Evolutionary conservation across 64 coral and sea anemone species (phyloP).

Genomic region (Porites australiensis): DNA sequence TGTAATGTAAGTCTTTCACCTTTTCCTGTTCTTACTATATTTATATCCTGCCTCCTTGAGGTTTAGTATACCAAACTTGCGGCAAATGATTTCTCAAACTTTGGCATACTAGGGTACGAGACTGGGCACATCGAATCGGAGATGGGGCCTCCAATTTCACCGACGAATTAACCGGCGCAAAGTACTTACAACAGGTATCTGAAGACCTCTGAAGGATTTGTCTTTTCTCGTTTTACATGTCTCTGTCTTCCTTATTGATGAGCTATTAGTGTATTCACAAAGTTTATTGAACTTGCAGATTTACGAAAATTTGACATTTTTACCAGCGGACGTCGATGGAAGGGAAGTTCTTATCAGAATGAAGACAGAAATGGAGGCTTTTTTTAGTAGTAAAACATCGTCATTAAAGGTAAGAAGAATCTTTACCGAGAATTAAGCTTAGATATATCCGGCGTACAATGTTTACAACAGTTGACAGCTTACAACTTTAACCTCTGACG

Average conservation of each 20-base stretch:
- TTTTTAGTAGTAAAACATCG: slow-evolving; percentile 39
- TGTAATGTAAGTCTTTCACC: slow-evolving; percentile 34
- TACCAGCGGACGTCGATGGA: background rate
- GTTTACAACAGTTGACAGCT: slow-evolving; percentile 21
- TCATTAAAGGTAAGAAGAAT: slow-evolving; percentile 53
- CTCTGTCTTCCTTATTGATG: slow-evolving; percentile 31
- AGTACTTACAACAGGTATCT: slow-evolving; percentile 16
- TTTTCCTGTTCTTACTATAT: background rate
- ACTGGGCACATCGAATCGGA: slow-evolving; percentile 58
- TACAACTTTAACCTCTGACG: background rate
- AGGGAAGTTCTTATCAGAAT: slow-evolving; percentile 26
- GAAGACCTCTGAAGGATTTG: background rate
- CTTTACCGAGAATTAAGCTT: background rate
- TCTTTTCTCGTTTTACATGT: slow-evolving; percentile 43
- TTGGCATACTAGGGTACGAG: slow-evolving; percentile 34
- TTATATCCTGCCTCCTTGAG: background rate
- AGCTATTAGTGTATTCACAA: slow-evolving; percentile 34
- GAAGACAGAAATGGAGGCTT: slow-evolving; percentile 41
- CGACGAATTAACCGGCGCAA: background rate
- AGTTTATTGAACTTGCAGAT: slow-evolving; percentile 51
- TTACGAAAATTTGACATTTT: slow-evolving; percentile 46
- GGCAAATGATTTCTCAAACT: slow-evolving; percentile 16
- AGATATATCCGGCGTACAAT: slow-evolving; percentile 1
- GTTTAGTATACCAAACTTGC: slow-evolving; percentile 15
- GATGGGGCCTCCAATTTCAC: background rate